Base-by-base conservation (phyloP, 2,888 invertebrate genomes). In the Drosophila koepferae region DNA sequence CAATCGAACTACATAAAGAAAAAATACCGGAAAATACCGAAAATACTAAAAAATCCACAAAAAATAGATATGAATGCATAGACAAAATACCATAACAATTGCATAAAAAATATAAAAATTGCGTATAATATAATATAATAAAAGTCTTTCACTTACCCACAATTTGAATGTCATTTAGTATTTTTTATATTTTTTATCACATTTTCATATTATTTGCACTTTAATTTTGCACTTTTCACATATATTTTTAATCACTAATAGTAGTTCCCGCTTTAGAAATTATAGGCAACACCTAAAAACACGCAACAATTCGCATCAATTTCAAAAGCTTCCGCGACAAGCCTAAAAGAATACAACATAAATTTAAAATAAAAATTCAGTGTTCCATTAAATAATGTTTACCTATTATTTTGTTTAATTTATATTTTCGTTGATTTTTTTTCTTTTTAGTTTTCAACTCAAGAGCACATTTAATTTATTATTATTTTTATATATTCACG, bases 401-500 rank as follows among this genome's bases (percentile, higher is more conserved):
- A 63, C 48, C 59, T 28, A 58, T 28, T 28, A 55, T 58, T 60
- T 51, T 18, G 6, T 51, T 14, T 14, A 18, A 51, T 51, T 51
- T 20, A 18, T 34, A 51, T 49, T 5, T 49, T 31, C 23, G 3
- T 43, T 43, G 18, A 18, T 63, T 28, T n/a, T 44, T 36, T 44
- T 66, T 28, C 16, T 44, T 36, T 48, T 66, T 63, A 40, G 51
- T 62, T 77, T 82, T 51, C 23, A 83, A 83, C 86, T 80, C 86
- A 88, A 74, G 66, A 86, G 77, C 81, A 82, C 77, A 77, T 77
- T 60, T 46, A 74, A 34, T 16, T 60, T 60, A 41, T 43, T 60
- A 41, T 43, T 49, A 31, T 28, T 36, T 28, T 31, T 62, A 69
- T 49, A 46, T 59, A 74, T 58, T 68, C 65, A 63, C 69, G 67